Conservation (phyloP, 23 tunicate genomes). For the Diplosoma virens region DNA sequence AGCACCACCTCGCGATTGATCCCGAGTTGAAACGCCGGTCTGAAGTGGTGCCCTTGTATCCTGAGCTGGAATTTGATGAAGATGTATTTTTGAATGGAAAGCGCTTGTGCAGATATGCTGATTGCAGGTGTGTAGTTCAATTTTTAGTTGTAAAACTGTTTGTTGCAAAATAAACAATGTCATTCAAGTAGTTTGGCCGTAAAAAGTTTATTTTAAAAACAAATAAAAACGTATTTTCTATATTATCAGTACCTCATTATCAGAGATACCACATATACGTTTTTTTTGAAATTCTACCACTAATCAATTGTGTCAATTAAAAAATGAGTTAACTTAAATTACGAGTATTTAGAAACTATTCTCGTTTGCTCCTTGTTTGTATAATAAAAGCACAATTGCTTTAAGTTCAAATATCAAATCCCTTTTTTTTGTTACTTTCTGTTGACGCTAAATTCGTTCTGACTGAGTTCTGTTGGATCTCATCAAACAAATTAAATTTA, state of each 20-base stretch:
- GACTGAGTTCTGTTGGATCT: background rate
- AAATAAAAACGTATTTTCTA: background rate
- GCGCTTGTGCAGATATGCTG: background rate
- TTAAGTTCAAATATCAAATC: no score
- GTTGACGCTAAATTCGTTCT: background rate
- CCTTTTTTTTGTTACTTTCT: background rate
- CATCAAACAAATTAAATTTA: background rate
- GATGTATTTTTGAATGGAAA: background rate
- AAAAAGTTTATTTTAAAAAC: background rate
- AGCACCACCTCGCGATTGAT: slow-evolving; percentile 55
- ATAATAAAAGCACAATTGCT: no score
- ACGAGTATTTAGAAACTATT: no score
- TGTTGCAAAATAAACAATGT: background rate
- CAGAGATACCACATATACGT: no score
- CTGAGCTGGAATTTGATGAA: background rate
- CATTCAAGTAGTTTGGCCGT: background rate
- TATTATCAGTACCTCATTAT: no score
- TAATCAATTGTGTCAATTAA: no score
- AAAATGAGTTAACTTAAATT: no score
- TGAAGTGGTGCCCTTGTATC: background rate
- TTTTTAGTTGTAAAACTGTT: background rate
- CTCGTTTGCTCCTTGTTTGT: no score
- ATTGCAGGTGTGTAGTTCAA: slow-evolving; percentile 2
- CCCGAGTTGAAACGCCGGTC: slow-evolving; percentile 8
- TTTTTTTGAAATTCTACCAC: no score